Evolutionary conservation across 2,888 invertebrate species (phyloP).

Genomic region (Deroplatys truncata): DNA sequence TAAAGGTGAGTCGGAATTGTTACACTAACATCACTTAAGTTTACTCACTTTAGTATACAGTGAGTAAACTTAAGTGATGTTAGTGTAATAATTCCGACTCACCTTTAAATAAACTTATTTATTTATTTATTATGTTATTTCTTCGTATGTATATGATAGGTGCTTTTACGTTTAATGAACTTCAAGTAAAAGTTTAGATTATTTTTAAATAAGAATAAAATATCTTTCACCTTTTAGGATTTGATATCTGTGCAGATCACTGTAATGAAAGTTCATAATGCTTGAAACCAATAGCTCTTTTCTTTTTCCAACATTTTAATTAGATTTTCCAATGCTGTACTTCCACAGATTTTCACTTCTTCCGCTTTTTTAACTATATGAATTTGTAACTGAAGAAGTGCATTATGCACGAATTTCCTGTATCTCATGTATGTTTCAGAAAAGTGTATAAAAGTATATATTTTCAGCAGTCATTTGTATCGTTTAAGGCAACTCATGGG

Average conservation of each 20-base stretch:
- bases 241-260: background rate
- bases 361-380: background rate
- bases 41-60: too few species aligned
- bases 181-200: background rate
- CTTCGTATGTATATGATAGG: background rate
- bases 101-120: background rate
- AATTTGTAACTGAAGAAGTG: background rate
- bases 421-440: background rate
- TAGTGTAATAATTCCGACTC: too few species aligned
- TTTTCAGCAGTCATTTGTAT: background rate
- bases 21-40: too few species aligned
- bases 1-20: too few species aligned
- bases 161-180: background rate
- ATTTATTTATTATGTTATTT: background rate
- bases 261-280: background rate
- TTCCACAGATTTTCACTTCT: background rate
- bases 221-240: background rate
- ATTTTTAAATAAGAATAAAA: background rate
- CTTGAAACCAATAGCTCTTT: background rate
- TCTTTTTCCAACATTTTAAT: background rate
- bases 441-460: background rate
- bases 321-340: background rate
- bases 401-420: background rate
- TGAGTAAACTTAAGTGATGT: too few species aligned
- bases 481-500: background rate